Evolutionary conservation across 37 sponge, comb jelly and placozoan species (phyloP).

Genomic region (Chondrilla cf. caribensis): DNA sequence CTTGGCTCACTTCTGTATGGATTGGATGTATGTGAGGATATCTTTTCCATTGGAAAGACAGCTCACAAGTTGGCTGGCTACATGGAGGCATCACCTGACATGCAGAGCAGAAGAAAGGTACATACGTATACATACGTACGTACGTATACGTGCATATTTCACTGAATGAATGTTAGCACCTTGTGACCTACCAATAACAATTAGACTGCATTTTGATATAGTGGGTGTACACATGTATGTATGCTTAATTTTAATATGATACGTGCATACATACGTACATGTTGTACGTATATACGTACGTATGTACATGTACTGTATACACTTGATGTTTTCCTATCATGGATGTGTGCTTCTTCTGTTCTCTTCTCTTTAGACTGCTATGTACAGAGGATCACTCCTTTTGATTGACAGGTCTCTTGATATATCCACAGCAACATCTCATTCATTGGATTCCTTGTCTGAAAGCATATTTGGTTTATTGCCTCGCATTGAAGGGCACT

Average conservation of each 20-base stretch:
- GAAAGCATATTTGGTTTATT: slow-evolving; percentile 47
- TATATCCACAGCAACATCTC: slow-evolving; percentile 36
- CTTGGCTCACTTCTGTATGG: slow-evolving; percentile 31
- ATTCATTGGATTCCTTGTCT: slow-evolving; percentile 41
- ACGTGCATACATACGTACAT: too few species aligned
- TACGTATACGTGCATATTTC: background rate
- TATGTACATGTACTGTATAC: too few species aligned
- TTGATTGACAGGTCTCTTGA: slow-evolving; percentile 70
- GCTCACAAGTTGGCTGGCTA: slow-evolving; percentile 53
- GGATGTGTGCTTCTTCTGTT: too few species aligned
- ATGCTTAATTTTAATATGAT: too few species aligned
- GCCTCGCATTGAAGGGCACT: slow-evolving; percentile 29
- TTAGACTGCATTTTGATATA: too few species aligned
- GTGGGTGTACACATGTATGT: too few species aligned
- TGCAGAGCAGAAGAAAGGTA: slow-evolving; percentile 54
- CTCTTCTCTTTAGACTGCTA: slow-evolving; percentile 39
- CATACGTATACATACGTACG: background rate
- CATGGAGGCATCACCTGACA: slow-evolving; percentile 26
- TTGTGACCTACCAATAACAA: too few species aligned
- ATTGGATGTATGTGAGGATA: slow-evolving; percentile 46
- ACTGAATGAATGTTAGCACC: too few species aligned
- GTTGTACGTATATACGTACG: too few species aligned
- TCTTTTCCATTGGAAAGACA: slow-evolving; percentile 68
- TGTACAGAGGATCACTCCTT: slow-evolving; percentile 43
- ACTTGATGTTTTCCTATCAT: too few species aligned